Conservation (phyloP, 2,888 invertebrate genomes). For the Cryptus armator region DNA sequence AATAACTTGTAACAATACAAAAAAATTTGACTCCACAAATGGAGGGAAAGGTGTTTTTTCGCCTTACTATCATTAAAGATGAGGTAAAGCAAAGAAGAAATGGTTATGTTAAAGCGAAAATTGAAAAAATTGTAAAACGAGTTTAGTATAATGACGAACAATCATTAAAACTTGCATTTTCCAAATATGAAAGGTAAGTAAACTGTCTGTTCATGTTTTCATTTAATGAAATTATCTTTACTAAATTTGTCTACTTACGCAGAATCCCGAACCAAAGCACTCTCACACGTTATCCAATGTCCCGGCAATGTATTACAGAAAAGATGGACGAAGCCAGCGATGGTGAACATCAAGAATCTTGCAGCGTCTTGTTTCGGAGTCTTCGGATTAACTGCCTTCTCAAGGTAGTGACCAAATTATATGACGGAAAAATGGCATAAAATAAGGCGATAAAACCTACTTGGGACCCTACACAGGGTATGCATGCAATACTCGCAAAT, state of each 20-base stretch:
- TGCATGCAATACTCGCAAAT: neutral
- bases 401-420: neutral
- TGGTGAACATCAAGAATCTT: neutral
- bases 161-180: too few relatives aligned
- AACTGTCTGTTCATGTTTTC: too few relatives aligned
- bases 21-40: too few relatives aligned
- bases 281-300: constrained; percentile 42
- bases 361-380: neutral
- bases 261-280: constrained; percentile 2
- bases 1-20: too few relatives aligned
- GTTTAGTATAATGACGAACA: too few relatives aligned
- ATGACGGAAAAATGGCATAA: neutral
- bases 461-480: neutral
- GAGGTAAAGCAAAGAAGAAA: too few relatives aligned
- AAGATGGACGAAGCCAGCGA: constrained; percentile 1
- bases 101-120: too few relatives aligned
- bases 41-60: too few relatives aligned
- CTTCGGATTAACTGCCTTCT: neutral
- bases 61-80: too few relatives aligned
- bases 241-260: constrained; percentile 16
- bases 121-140: too few relatives aligned
- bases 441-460: neutral
- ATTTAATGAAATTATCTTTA: too few relatives aligned
- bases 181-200: too few relatives aligned
- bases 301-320: constrained; percentile 35